phyloP scores from a whole-genome alignment of 2,888 invertebrate genomes.

The Platycnemis pennipes region DNA sequence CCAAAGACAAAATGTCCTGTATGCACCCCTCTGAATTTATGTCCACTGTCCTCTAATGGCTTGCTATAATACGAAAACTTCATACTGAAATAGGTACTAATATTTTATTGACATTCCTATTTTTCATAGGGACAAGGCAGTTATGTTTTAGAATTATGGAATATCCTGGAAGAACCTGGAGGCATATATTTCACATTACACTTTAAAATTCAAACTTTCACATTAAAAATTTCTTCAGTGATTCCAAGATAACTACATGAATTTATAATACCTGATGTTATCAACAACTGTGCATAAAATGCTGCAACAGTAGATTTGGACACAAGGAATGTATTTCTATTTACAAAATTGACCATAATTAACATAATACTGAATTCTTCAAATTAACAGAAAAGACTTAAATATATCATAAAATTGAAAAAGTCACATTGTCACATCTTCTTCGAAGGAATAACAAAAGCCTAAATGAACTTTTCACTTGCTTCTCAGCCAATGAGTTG shows the following conservation, averaged over 20 bases:
- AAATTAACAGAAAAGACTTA: background rate
- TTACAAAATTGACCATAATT: background rate
- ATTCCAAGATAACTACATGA: background rate
- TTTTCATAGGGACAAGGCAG: background rate
- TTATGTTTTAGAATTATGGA: constrained; percentile 24
- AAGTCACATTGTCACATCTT: background rate
- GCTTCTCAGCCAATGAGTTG: too few relatives aligned
- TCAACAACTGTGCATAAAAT: background rate
- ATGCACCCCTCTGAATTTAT: too few relatives aligned
- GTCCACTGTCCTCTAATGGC: too few relatives aligned
- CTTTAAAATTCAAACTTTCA: background rate
- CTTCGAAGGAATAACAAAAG: too few relatives aligned
- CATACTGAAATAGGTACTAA: background rate
- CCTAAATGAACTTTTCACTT: too few relatives aligned
- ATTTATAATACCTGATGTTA: background rate
- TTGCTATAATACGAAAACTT: too few relatives aligned
- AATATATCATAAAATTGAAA: background rate
- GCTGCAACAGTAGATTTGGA: background rate
- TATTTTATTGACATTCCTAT: background rate
- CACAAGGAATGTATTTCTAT: background rate
- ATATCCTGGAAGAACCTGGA: background rate
- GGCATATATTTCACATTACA: background rate
- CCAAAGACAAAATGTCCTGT: too few relatives aligned
- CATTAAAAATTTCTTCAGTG: background rate
- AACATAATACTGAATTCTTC: background rate